Base-by-base conservation (phyloP, 2,797 vertebrate species). In the Enteromius paludinosus region DNA sequence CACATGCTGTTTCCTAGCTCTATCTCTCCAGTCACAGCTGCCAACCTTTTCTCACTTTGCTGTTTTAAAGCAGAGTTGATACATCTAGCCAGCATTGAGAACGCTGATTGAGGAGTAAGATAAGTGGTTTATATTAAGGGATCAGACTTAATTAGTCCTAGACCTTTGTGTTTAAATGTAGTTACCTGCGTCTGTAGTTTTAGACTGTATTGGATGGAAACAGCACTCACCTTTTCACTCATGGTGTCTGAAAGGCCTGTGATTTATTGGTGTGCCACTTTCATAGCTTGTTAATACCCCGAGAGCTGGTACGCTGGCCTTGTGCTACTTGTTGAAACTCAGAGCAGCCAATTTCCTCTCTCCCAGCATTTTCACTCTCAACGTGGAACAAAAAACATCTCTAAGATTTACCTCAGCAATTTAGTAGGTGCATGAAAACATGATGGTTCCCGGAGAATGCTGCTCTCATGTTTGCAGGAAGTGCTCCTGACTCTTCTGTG, bases 201-300 rank as follows among this genome's bases (percentile, higher is more conserved):
- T 18, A 52, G 41, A 64, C 38, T 33, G 69, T 28, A 9, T 74
- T 52, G 30, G 56, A 76, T 28, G 28, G 77, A 64, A 33, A 20
- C 41, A 71, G 17, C 76, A 49, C 62, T 81, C 43, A 30, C 54
- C 79, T 69, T 76, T 70, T 78, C 76, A 65, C 61, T 77, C 65
- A 70, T 68, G n/a, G 59, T 65, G 66, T 43, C 65, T 84, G 71
- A 82, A 84, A 65, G 1, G 18, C 30, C 11, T 49, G 52, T 79
- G 82, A 81, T 86, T 84, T 86, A 86, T 84, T 76, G 81, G 43
- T 15, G 35, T 75, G 81, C 66, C 54, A 62, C 69, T 68, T 72
- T 43, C 62, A 70, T 80, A 74, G 52, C 78, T 82, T 74, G 84
- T 73, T 78, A 47, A 61, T 68, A 43, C 80, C 81, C 30, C 3